A percentile compares a stretch with the other conserved stretches of the same genome.
These are phyloP conservation scores for Odocoileus hemionus DNA, from an alignment of 2,113 vertebrate species.

Conservation along the genomic window DNA sequence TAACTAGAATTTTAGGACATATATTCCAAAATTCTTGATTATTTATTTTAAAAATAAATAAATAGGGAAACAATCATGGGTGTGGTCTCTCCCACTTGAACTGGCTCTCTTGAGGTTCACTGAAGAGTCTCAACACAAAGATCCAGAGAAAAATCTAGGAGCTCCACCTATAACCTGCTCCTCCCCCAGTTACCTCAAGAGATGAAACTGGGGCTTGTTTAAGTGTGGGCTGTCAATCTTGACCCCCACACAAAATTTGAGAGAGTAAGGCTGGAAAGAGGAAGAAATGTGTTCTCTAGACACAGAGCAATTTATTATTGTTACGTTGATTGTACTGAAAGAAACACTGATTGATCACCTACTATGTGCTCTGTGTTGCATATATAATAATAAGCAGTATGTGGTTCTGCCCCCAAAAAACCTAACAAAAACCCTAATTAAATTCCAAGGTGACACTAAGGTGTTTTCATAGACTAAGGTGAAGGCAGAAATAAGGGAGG, in stretches of 20 bases:
- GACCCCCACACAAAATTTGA: background rate
- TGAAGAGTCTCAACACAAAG: background rate
- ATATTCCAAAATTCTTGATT: background rate
- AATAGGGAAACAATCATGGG: background rate
- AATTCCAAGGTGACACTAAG: background rate
- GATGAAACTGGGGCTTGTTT: background rate
- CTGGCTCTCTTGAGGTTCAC: background rate
- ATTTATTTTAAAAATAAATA: constrained; percentile 6
- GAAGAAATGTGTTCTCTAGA: background rate
- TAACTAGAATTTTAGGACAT: background rate
- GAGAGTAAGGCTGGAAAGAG: background rate
- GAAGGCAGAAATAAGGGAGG: background rate
- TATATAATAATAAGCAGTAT: background rate
- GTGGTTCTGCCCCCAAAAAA: background rate
- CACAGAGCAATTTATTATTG: background rate
- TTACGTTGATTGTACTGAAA: constrained; percentile 7
- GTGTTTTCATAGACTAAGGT: background rate
- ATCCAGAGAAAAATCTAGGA: background rate
- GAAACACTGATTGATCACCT: background rate
- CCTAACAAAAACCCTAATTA: background rate
- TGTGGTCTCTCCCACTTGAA: background rate
- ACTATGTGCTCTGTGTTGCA: background rate
- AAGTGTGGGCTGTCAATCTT: background rate
- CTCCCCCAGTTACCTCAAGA: background rate
- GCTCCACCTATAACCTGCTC: background rate